Conservation (phyloP, 2,113 vertebrate species). For the Cyprinodon tularosa region DNA sequence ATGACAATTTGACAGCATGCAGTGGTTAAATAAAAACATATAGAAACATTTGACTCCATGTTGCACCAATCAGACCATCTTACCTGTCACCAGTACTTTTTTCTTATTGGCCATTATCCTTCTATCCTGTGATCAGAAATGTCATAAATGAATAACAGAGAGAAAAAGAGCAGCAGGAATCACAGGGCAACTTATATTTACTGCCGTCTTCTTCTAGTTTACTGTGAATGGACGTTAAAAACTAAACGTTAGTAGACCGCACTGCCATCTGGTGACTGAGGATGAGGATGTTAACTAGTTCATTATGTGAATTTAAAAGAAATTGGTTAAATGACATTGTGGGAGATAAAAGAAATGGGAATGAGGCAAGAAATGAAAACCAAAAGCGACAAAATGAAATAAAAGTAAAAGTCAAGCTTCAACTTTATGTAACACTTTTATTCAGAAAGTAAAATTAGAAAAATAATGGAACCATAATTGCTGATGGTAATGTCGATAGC, state of each 20-base stretch:
- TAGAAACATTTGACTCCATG: background rate
- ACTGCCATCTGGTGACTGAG: conserved; percentile 60
- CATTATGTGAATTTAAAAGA: background rate
- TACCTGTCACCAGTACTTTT: conserved; percentile 79
- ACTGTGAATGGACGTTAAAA: conserved; percentile 20
- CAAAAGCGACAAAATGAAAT: background rate
- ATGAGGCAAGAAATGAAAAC: background rate
- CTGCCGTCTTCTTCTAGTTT: conserved; percentile 45
- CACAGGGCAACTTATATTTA: background rate
- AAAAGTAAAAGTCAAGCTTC: too few species aligned
- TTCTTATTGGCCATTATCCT: conserved; percentile 72
- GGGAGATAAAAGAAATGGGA: background rate
- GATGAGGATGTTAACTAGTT: background rate
- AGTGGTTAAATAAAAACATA: background rate
- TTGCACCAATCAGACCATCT: conserved; percentile 7
- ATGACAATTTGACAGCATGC: background rate
- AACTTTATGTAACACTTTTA: background rate
- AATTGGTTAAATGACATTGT: too few species aligned
- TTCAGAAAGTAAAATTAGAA: background rate
- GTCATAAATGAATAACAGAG: conserved; percentile 10
- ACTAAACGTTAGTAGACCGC: background rate
- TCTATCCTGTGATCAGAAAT: background rate
- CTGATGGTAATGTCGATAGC: too few species aligned
- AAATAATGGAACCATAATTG: background rate
- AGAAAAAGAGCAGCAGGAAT: background rate